Percentiles rank a stretch among this genome's conserved stretches.
Evolutionary conservation across 1,140 invertebrate species (phyloP).

Genomic region (Samia ricini): DNA sequence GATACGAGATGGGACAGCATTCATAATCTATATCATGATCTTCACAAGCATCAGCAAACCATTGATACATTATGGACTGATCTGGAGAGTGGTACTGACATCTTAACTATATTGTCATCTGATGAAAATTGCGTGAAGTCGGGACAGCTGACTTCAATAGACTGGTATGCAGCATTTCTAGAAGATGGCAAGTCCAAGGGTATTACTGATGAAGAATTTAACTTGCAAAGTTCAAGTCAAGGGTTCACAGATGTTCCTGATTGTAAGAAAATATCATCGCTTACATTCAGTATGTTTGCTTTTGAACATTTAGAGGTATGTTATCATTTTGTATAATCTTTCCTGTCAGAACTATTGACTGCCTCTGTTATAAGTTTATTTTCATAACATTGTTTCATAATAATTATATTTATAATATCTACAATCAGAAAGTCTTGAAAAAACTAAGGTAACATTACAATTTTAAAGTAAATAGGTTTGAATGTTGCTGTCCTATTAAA

Average conservation of each 20-base stretch:
- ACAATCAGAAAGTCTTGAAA: too few species aligned
- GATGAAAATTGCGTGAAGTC: constrained; percentile 84
- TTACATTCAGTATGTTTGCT: constrained; percentile 86
- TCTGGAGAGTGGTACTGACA: constrained; percentile 79
- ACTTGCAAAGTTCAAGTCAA: constrained; percentile 36
- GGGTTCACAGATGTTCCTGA: constrained; percentile 78
- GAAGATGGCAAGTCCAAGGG: constrained; percentile 70
- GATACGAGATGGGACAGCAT: constrained; percentile 84
- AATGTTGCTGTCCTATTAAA: too few species aligned
- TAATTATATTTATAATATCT: too few species aligned
- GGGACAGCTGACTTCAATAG: constrained; percentile 81
- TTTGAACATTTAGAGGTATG: constrained; percentile 89
- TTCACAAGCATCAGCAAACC: constrained; percentile 80
- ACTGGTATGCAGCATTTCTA: constrained; percentile 83
- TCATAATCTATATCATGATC: constrained; percentile 81
- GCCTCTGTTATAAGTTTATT: too few species aligned
- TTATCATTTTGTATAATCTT: constrained; percentile 1
- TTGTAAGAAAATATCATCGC: constrained; percentile 81
- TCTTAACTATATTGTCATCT: constrained; percentile 81
- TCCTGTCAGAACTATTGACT: too few species aligned
- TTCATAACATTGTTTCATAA: too few species aligned
- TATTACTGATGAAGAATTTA: constrained; percentile 44
- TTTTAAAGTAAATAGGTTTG: too few species aligned
- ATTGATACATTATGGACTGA: constrained; percentile 82
- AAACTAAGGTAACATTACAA: not conserved